Conservation (phyloP, 1,140 invertebrate species). For the Pinna nobilis region DNA sequence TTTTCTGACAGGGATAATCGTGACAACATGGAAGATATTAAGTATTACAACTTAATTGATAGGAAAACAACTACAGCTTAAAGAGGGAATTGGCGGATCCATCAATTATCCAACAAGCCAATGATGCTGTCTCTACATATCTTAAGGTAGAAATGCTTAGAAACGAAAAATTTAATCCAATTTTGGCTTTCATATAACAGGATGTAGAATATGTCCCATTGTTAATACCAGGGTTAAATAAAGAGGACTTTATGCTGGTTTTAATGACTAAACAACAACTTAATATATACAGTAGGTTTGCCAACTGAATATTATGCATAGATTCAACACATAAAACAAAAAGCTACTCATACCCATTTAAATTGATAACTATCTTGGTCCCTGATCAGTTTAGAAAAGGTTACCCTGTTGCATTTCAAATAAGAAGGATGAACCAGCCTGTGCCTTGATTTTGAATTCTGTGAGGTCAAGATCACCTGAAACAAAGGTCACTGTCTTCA, state of each 20-base stretch:
- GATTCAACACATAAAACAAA: conserved; percentile 28
- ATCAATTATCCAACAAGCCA: background rate
- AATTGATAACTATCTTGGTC: conserved; percentile 13
- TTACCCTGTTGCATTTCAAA: conserved; percentile 33
- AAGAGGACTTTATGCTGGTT: conserved; percentile 21
- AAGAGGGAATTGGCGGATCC: conserved; percentile 13
- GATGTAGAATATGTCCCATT: background rate
- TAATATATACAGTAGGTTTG: conserved; percentile 24
- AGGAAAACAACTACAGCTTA: background rate
- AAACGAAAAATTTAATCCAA: conserved; percentile 5
- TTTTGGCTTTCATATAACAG: conserved; percentile 16
- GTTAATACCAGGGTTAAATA: background rate
- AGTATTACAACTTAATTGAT: conserved; percentile 16
- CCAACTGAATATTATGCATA: conserved; percentile 23
- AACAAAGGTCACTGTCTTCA: conserved; percentile 11
- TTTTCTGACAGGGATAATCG: conserved; percentile 7
- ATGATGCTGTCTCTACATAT: conserved; percentile 20
- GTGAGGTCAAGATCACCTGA: conserved; percentile 18
- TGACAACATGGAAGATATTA: conserved; percentile 1
- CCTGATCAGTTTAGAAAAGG: conserved; percentile 23
- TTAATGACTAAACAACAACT: conserved; percentile 23
- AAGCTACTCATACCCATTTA: conserved; percentile 16
- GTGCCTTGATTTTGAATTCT: conserved; percentile 5
- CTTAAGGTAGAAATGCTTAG: conserved; percentile 1
- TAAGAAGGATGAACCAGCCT: conserved; percentile 11